These are phyloP conservation scores for Drosophila auraria DNA, from an alignment of 1,140 invertebrate genomes.

Conservation along the genomic window DNA sequence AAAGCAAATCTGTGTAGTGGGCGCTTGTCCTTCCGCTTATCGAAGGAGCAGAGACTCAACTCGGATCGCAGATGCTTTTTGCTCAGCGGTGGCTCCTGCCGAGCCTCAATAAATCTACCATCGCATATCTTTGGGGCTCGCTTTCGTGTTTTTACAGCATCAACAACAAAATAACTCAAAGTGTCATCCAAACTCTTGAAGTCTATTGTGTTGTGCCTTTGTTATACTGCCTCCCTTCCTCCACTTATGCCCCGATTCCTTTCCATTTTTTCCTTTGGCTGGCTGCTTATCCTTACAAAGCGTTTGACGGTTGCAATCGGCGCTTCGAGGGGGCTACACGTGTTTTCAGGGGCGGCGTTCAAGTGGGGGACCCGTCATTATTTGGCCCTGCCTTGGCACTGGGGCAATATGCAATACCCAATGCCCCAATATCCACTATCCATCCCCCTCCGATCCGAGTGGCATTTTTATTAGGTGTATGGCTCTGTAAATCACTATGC, in stretches of 20 bases:
- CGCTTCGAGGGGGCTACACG: conserved; percentile 54
- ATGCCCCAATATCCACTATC: conserved; percentile 29
- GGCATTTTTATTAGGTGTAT: conserved; percentile 56
- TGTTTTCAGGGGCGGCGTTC: conserved; percentile 44
- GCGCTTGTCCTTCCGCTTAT: conserved; percentile 65
- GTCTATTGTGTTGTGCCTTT: conserved; percentile 75
- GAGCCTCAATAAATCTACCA: conserved; percentile 74
- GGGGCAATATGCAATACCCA: conserved; percentile 45
- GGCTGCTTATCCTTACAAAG: conserved; percentile 67
- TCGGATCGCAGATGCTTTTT: conserved; percentile 19
- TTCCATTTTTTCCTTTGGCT: conserved; percentile 11
- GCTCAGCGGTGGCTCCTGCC: conserved; percentile 27
- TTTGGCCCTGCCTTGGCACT: conserved; percentile 20
- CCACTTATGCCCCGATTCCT: not conserved
- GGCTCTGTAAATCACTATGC: conserved; percentile 69
- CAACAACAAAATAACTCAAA: conserved; percentile 82
- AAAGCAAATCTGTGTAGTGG: conserved; percentile 60
- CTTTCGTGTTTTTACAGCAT: conserved; percentile 69
- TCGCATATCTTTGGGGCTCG: conserved; percentile 65
- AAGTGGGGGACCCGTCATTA: conserved; percentile 27
- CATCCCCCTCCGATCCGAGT: conserved; percentile 22
- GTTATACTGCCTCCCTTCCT: conserved; percentile 34
- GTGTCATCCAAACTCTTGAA: conserved; percentile 81
- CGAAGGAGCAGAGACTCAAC: conserved; percentile 22
- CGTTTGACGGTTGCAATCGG: conserved; percentile 72